Evolutionary conservation across 2,888 invertebrate species (phyloP), one percentile per base, ranked within the genome.

Genomic region (Pantelozetes paolii): DNA sequence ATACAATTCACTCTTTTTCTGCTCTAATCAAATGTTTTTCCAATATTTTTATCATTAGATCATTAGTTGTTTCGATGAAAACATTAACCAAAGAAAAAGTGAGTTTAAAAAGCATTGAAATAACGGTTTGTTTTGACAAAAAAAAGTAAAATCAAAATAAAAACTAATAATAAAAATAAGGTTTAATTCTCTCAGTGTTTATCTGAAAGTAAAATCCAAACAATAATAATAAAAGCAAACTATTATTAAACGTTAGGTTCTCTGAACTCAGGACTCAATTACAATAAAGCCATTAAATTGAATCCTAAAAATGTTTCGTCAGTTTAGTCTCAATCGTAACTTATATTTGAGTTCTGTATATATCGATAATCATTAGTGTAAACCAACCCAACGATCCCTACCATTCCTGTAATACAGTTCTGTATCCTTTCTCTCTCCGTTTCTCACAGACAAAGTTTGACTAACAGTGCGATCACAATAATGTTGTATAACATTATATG

Each of bases 331-430:
- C 23, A n/a, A n/a, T n/a, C 54, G n/a, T 6, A 23, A 54, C 54
- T 20, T 54, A 23, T 54, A 8, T 23, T 20, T 54, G 54, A n/a
- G n/a, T n/a, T n/a, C n/a, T n/a, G n/a, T n/a, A n/a, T n/a, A n/a
- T 54, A 54, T 54, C 54, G 54, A 54, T 54, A 54, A 54, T 54
- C 54, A 54, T 54, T 54, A 54, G 54, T 54, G 26, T 54, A 54
- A 54, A 45, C 45, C 45, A 45, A 45, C 18, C 45, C 45, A 18
- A 45, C 45, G 2, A 13, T 45, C 18, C 45, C 45, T 45, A 13
- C 15, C 15, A 45, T 45, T 45, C 13, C 45, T 9, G n/a, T n/a
- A 45, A 45, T n/a, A n/a, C n/a, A n/a, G n/a, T n/a, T n/a, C n/a
- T n/a, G n/a, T n/a, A n/a, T n/a, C n/a, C n/a, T n/a, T n/a, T n/a